Base-by-base conservation (phyloP, 2,113 vertebrate species). In the Oxygymnocypris stewartii region DNA sequence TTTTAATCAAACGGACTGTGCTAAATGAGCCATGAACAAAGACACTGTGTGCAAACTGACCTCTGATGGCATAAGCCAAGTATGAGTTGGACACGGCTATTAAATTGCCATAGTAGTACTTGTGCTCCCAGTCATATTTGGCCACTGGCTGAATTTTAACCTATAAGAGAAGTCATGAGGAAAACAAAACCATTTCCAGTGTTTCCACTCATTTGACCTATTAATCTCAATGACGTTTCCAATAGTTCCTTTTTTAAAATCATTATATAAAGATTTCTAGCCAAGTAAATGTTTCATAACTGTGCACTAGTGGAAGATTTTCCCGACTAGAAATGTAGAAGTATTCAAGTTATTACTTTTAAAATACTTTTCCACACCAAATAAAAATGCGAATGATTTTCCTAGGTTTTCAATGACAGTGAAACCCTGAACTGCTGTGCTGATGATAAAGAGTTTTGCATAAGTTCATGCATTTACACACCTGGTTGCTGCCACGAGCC, bases 61-160 rank as follows among this genome's bases (percentile, higher is more conserved):
- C 98, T 96, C 96, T 95, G 91, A 98, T 98, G 86, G 97, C 97
- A 84, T 99, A 99, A 2, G 98, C 98, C 93, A 99, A 91, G 90
- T 98, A 99, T 28, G 96, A 95, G 92, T 98, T 99, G 79, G 97
- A 99, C 84, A 99, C 98, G 0, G 98, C 98, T 84, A 99, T 99
- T 86, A 99, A 94, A 88, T 98, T 96, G 82, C 98, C 98, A 31
- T 97, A 98, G 86, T 99, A 98, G 91, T 99, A 99, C 87, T 98
- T 99, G 93, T 99, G 98, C 85, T 99, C 98, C 98, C 98, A 99
- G 88, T 99, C 98, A 4, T 99, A 99, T 87, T 98, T 98, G 89
- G 98, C 97, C 28, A 99, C 96, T 16, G 98, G 97, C 65, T 99
- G 97, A 91, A 99, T 99, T 94, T 99, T 99, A 73, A 99, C 98